These are phyloP conservation scores for Corythoichthys intestinalis DNA, from an alignment of 2,113 vertebrate species.

Conservation along the genomic window DNA sequence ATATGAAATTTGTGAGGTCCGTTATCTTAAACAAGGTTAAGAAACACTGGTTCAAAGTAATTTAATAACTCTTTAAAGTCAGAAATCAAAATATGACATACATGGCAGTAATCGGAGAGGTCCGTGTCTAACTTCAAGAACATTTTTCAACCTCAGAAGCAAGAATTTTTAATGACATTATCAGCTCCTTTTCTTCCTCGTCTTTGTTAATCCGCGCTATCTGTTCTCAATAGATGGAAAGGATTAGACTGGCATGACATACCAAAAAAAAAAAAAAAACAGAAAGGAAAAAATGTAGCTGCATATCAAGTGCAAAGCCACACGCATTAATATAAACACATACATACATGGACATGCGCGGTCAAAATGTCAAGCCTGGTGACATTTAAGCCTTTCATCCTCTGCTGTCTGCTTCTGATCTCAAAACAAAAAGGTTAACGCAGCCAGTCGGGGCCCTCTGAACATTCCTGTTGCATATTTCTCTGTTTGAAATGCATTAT, in stretches of 20 bases:
- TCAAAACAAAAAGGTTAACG: constrained; percentile 38
- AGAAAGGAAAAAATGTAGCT: background rate
- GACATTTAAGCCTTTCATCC: constrained; percentile 73
- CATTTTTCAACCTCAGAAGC: constrained; percentile 62
- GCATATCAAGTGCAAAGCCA: constrained; percentile 28
- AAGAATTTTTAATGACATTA: background rate
- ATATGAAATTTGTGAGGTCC: too few relatives aligned
- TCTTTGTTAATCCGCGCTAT: constrained; percentile 31
- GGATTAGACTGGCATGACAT: constrained; percentile 62
- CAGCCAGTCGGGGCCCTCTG: background rate
- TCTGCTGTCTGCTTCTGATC: constrained; percentile 34
- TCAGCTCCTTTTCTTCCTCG: background rate
- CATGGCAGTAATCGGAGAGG: background rate
- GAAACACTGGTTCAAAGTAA: background rate
- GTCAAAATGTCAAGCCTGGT: constrained; percentile 73
- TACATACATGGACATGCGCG: constrained; percentile 44
- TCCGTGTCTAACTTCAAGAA: constrained; percentile 22
- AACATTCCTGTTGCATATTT: background rate
- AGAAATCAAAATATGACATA: background rate
- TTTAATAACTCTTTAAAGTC: background rate
- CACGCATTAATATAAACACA: constrained; percentile 57
- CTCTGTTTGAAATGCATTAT: background rate
- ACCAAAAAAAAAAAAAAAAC: constrained; percentile 18
- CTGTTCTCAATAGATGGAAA: constrained; percentile 54
- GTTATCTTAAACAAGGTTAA: too few relatives aligned